Conservation (phyloP, 2,113 vertebrate species). For the Platanista minor region DNA sequence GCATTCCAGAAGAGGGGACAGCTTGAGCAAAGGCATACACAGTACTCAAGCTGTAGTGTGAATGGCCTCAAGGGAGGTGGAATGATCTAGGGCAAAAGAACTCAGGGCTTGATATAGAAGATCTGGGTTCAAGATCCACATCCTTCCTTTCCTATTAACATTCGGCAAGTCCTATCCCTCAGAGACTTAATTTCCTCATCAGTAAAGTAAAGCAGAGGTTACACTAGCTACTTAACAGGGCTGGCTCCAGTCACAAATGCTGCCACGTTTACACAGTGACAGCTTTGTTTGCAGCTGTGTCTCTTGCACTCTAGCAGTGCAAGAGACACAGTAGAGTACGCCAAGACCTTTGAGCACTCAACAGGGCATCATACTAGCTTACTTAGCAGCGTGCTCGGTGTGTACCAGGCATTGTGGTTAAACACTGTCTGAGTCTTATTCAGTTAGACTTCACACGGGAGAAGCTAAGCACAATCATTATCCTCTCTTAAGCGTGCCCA, state of each 20-base stretch:
- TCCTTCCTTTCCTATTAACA: neutral
- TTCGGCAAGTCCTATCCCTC: neutral
- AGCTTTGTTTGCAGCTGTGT: neutral
- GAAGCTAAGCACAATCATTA: neutral
- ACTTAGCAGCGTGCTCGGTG: rapidly evolving
- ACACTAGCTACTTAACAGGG: neutral
- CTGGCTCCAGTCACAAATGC: neutral
- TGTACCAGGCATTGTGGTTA: neutral
- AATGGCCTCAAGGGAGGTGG: neutral
- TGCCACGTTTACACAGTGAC: neutral
- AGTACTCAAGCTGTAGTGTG: no score
- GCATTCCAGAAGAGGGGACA: neutral
- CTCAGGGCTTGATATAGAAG: neutral
- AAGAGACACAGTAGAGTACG: no score
- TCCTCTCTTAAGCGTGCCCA: neutral
- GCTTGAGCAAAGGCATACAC: neutral
- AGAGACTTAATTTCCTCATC: neutral
- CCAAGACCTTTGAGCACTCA: neutral
- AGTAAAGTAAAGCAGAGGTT: neutral
- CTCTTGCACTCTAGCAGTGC: neutral
- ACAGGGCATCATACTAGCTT: neutral
- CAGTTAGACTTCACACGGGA: no score
- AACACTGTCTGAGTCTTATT: neutral
- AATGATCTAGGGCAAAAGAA: neutral
- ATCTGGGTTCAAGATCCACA: neutral